These are phyloP conservation scores for Aphis craccivora DNA, from an alignment of 1,140 invertebrate genomes.

Conservation along the genomic window DNA sequence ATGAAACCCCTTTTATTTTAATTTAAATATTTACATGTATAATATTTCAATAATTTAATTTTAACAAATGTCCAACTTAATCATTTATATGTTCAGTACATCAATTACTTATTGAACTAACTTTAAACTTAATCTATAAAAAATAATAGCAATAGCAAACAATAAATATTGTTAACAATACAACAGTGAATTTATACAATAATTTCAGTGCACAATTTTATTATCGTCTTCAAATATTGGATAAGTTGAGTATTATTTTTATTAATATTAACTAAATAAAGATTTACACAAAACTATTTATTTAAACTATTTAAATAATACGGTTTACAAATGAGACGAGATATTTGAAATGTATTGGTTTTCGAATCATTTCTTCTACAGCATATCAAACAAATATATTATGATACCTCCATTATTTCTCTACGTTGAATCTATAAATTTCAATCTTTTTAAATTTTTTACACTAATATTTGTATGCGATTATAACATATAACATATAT, in stretches of 20 bases:
- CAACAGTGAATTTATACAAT: background rate
- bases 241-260: background rate
- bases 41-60: background rate
- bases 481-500: background rate
- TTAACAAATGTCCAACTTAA: background rate
- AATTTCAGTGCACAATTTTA: background rate
- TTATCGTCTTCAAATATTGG: background rate
- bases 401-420: too few relatives aligned
- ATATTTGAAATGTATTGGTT: background rate
- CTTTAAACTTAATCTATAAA: constrained; percentile 1
- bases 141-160: background rate
- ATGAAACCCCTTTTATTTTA: background rate
- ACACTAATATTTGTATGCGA: background rate
- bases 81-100: background rate
- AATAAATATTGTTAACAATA: background rate
- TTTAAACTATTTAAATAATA: constrained; percentile 13
- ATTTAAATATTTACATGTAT: background rate
- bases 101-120: constrained; percentile 20
- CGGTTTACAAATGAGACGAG: background rate
- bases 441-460: too few relatives aligned
- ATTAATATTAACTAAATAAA: background rate
- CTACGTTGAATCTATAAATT: too few relatives aligned
- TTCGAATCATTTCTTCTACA: too few relatives aligned
- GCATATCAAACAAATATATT: too few relatives aligned
- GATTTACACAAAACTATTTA: background rate